phyloP scores from a whole-genome alignment of 1,140 invertebrate species.

The Trissolcus basalis region DNA sequence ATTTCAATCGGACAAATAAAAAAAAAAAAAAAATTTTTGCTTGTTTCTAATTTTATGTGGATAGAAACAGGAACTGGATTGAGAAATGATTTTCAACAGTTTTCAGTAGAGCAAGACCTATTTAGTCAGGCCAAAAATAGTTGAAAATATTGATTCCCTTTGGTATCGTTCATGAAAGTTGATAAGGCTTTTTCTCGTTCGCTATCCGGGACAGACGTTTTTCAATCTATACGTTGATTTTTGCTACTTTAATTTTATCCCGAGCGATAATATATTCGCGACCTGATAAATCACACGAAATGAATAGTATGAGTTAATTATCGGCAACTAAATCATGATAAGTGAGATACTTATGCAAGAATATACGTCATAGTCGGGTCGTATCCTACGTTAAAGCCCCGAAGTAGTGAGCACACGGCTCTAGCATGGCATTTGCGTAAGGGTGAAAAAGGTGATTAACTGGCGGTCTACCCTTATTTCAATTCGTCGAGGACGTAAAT shows the following conservation, averaged over 20 bases:
- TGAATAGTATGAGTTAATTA: conserved; percentile 31
- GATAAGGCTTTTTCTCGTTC: too few species aligned
- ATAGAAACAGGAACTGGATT: too few species aligned
- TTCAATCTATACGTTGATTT: neutral
- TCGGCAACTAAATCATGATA: conserved; percentile 35
- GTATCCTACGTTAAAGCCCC: conserved; percentile 40
- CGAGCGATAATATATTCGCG: too few species aligned
- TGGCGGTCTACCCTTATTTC: conserved; percentile 66
- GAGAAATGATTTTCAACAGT: too few species aligned
- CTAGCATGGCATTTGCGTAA: conserved; percentile 4
- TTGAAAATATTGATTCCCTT: too few species aligned
- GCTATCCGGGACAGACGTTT: too few species aligned
- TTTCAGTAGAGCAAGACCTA: too few species aligned
- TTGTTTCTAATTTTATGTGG: too few species aligned
- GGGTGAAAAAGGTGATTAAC: conserved; percentile 64
- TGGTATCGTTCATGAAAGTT: too few species aligned
- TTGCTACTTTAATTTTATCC: neutral
- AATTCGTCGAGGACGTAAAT: conserved; percentile 68
- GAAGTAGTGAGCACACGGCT: conserved; percentile 10
- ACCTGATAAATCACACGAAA: conserved; percentile 11
- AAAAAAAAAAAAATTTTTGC: too few species aligned
- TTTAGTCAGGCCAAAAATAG: too few species aligned
- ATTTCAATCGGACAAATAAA: too few species aligned
- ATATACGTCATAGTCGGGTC: conserved; percentile 27
- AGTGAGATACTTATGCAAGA: conserved; percentile 37